Conservation (phyloP, 2,797 vertebrate species). For the Ctenopoma multispine region DNA sequence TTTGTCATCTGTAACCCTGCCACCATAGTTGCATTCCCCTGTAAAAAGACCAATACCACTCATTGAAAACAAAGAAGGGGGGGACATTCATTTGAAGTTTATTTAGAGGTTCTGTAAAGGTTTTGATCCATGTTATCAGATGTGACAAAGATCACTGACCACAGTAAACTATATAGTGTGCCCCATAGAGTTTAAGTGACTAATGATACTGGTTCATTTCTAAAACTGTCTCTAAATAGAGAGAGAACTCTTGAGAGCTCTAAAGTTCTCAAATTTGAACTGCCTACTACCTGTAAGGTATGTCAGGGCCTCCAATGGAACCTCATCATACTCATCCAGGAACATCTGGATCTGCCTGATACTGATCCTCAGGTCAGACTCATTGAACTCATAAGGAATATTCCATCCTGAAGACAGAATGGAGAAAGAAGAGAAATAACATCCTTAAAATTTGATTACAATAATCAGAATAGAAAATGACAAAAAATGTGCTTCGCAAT, state of each 20-base stretch:
- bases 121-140: not conserved
- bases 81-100: not conserved
- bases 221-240: not conserved
- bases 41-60: slow-evolving; percentile 7
- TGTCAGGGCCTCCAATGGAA: slow-evolving; percentile 91
- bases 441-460: not conserved
- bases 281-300: slow-evolving; percentile 91
- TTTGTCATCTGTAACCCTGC: slow-evolving; percentile 96
- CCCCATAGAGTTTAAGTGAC: not conserved
- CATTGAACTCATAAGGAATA: slow-evolving; percentile 96
- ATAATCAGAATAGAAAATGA: not conserved
- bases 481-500: not conserved
- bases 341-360: slow-evolving; percentile 96
- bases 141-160: not conserved
- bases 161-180: not conserved
- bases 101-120: not conserved
- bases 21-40: slow-evolving; percentile 98
- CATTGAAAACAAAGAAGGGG: not conserved
- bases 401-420: slow-evolving; percentile 89
- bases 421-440: not conserved
- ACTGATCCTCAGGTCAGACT: slow-evolving; percentile 94
- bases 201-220: not conserved
- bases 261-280: not conserved
- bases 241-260: too few species aligned
- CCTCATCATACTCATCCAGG: slow-evolving; percentile 91